Base-by-base conservation (phyloP, 2,113 vertebrate species). In the Lepus timidus region DNA sequence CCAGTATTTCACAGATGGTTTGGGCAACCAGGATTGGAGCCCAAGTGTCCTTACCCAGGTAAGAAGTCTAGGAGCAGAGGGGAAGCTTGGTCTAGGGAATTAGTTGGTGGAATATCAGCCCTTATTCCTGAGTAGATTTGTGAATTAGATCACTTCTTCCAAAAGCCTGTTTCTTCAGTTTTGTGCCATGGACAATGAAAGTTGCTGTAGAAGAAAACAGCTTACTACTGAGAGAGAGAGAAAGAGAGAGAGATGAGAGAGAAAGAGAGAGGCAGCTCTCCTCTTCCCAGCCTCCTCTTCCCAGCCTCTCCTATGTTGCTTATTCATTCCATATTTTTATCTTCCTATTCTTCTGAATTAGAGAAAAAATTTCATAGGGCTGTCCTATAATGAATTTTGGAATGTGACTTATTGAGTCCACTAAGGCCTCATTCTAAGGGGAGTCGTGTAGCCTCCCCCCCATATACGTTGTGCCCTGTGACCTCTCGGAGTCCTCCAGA, bases 161-260 rank as follows among this genome's bases (percentile, higher is more conserved):
- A 39, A 70, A 36, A n/a, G 51, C 9, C 67, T 36, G 7, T 90
- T 82, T 89, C 29, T 95, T 92, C 10, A 61, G 22, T 79, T 36
- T 75, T 52, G 61, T 68, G 71, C 65, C 58, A 55, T 29, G 29
- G 27, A 76, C 25, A 55, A 23, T 78, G 39, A 87, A 81, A 65
- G n/a, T 52, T 78, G 19, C 20, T 73, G 11, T 36, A 75, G n/a
- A 74, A 90, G 25, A 89, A 95, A 95, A 88, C 73, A 88, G 75
- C 7, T 79, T 49, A 31, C 75, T 84, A 20, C 17, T 44, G 44
- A 71, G 20, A 70, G 55, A 70, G 55, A 81, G 2, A 80, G 73
- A 71, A 9, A 76, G 44, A 58, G 9, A 58, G 9, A 64, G 44
- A 44, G 6, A 65, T 17, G 25, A 20, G 23, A 58, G 7, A 71